Conservation (phyloP, 2,797 vertebrate species). For the Naso thynnoides region DNA sequence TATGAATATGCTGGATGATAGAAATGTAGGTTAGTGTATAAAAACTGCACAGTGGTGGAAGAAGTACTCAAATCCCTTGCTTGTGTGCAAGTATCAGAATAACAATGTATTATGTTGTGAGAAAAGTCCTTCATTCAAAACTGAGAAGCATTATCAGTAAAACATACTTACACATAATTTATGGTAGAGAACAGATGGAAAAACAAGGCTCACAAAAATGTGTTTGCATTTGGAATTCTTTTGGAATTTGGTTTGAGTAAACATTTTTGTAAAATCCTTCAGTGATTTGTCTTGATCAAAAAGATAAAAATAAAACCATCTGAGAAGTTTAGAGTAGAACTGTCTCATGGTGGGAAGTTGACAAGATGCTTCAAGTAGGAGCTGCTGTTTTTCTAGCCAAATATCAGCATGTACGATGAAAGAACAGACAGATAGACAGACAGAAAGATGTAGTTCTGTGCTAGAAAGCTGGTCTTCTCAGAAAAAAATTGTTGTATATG, state of each 20-base stretch:
- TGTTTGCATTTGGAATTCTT: not conserved
- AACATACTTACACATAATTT: not conserved
- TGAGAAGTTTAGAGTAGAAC: not conserved
- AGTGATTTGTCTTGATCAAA: not conserved
- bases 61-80: not conserved
- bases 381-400: not conserved
- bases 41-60: not conserved
- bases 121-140: not conserved
- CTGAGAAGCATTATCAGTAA: not conserved
- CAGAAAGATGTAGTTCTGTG: too few relatives aligned
- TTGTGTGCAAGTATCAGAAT: not conserved
- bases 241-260: not conserved
- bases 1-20: not conserved
- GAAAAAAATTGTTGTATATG: too few relatives aligned
- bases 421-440: too few relatives aligned
- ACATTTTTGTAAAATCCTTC: not conserved
- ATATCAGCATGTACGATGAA: not conserved
- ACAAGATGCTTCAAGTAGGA: not conserved
- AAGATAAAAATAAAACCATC: not conserved
- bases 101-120: not conserved
- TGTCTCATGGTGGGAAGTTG: not conserved
- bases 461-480: too few relatives aligned
- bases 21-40: not conserved
- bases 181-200: not conserved
- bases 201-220: not conserved